A percentile compares a stretch with the other conserved stretches of the same genome.
Evolutionary conservation across 2,797 vertebrate genomes (phyloP).

Genomic region (Rhinophrynus dorsalis): DNA sequence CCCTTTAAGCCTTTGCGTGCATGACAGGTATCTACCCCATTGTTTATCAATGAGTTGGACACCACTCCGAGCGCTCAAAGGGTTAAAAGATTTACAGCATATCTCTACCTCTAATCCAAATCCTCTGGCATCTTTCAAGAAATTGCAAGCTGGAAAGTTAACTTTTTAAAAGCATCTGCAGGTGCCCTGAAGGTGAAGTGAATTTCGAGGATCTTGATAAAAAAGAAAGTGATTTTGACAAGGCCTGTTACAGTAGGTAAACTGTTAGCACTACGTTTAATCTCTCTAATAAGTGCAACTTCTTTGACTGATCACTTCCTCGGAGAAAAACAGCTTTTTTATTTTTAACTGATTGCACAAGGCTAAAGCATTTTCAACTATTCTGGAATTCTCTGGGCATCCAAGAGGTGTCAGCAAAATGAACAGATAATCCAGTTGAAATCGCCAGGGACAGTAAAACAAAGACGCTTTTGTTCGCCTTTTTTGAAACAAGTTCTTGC

Average conservation of each 20-base stretch:
- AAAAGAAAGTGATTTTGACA: conserved; percentile 22
- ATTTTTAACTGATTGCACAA: conserved; percentile 11
- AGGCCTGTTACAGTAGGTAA: conserved; percentile 32
- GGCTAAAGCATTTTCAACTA: conserved; percentile 17
- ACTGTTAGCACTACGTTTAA: conserved; percentile 42
- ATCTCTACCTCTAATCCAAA: neutral
- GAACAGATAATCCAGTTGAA: conserved; percentile 32
- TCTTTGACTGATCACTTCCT: conserved; percentile 42
- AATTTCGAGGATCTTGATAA: conserved; percentile 38
- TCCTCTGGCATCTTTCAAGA: neutral
- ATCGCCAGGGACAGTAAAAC: conserved; percentile 1
- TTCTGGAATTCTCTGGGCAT: conserved; percentile 38
- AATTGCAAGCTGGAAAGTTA: neutral
- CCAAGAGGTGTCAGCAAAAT: conserved; percentile 21
- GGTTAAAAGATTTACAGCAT: neutral
- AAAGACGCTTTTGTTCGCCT: conserved; percentile 38
- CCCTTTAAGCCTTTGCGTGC: too few relatives aligned
- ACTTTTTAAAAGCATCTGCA: conserved; percentile 37
- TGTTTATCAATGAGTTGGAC: too few relatives aligned
- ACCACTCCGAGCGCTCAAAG: conserved; percentile 6
- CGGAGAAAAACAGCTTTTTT: conserved; percentile 48
- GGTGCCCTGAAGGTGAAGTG: conserved; percentile 30
- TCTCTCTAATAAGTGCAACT: conserved; percentile 44
- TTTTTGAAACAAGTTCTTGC: conserved; percentile 38
- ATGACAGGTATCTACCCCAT: too few relatives aligned